Evolutionary conservation across 2,797 vertebrate species (phyloP), one percentile per base, ranked within the genome.

Genomic region (Thaleichthys pacificus): DNA sequence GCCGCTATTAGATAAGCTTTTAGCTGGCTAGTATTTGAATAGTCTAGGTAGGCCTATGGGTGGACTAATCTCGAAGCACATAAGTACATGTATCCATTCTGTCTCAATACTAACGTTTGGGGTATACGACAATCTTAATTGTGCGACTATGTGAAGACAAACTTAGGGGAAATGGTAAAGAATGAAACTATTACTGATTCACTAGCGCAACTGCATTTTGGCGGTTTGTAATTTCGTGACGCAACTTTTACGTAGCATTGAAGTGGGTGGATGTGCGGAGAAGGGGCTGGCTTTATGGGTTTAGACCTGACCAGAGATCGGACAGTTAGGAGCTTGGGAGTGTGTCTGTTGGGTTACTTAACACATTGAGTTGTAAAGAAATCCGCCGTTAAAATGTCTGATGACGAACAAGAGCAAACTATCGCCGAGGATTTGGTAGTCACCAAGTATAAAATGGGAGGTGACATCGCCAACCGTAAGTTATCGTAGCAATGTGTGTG

Each of bases 371-470:
- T 80, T 77, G 61, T 38, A 68, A 76, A 83, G 79, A 79, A 61
- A 38, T 62, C 76, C 70, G 82, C 87, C 80, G 85, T 82, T 83
- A 93, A 91, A 69, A 96, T 96, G 95, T 96, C 95, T 84, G 95
- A 96, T 89, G 95, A 96, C 19, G 96, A 97, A 82, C 93, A 94
- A 67, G 95, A 96, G 81, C 94, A 95, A 88, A 96, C 95, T 69
- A 93, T 96, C 81, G 95, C 95, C 47, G 95, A 96, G 83, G 96
- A 96, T 78, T 84, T 93, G 89, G 95, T 96, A 81, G 94, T 96
- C 88, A 96, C 95, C 90, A 96, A 96, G 91, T 96, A 96, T 89
- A 96, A 96, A 88, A 96, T 96, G 95, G 94, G 94, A 64, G 95
- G 95, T 80, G 95, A 96, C 89, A 95, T 95, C 84, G 94, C 95